Evolutionary conservation across 2,888 invertebrate species (phyloP).

Genomic region (Ferrisia virgata): DNA sequence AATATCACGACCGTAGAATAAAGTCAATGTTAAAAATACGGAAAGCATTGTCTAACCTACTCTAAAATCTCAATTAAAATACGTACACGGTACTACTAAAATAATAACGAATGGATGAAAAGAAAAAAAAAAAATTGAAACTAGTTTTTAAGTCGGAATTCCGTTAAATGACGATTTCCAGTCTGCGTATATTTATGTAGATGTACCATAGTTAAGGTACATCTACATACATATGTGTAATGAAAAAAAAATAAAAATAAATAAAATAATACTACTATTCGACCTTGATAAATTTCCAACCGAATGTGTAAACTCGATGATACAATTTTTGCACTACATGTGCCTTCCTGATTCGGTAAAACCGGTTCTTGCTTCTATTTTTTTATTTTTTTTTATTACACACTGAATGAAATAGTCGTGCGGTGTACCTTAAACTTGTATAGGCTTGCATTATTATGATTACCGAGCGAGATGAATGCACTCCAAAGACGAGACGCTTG

Average conservation of each 20-base stretch:
- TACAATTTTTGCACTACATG: constrained; percentile 5
- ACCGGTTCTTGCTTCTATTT: no score
- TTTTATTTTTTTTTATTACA: background rate
- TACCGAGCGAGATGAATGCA: background rate
- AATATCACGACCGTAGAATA: background rate
- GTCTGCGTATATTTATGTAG: no score
- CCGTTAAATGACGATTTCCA: background rate
- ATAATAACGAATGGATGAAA: background rate
- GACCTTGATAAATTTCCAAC: constrained; percentile 9
- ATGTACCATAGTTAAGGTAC: no score
- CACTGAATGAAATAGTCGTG: background rate
- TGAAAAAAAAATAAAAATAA: no score
- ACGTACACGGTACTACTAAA: no score
- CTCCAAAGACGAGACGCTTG: no score
- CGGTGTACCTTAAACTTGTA: no score
- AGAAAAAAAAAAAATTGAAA: background rate
- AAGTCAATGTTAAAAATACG: background rate
- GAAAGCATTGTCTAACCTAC: background rate
- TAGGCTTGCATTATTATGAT: no score
- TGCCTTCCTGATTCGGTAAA: background rate
- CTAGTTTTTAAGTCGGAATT: background rate
- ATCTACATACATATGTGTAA: no score
- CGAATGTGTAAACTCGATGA: constrained; percentile 19
- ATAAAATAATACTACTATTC: background rate
- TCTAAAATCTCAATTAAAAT: background rate